These are phyloP conservation scores for Diprion similis DNA, from an alignment of 1,140 invertebrate genomes.

Conservation along the genomic window DNA sequence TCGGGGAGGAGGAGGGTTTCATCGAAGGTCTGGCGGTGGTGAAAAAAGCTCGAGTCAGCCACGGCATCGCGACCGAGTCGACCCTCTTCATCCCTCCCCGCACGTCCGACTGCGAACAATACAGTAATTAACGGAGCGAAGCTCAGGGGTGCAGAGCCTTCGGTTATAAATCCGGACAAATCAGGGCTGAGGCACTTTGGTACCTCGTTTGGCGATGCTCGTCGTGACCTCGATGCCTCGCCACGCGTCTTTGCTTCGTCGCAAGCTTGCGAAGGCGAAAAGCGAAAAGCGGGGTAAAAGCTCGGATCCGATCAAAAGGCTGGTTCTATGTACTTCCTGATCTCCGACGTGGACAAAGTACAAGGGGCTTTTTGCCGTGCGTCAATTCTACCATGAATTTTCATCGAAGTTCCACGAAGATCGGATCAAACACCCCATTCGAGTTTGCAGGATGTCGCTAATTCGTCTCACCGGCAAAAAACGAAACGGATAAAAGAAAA, in stretches of 20 bases:
- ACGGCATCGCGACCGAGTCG: not conserved
- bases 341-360: too few relatives aligned
- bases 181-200: not conserved
- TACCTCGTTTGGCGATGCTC: not conserved
- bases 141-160: not conserved
- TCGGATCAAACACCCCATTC: too few relatives aligned
- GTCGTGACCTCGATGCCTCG: not conserved
- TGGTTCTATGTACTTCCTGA: too few relatives aligned
- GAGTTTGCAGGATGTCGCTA: too few relatives aligned
- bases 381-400: too few relatives aligned
- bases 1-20: too few relatives aligned
- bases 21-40: not conserved
- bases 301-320: not conserved
- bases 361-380: too few relatives aligned
- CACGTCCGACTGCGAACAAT: not conserved
- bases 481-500: too few relatives aligned
- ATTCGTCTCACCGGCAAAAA: too few relatives aligned
- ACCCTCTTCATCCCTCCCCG: not conserved
- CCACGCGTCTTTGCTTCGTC: not conserved
- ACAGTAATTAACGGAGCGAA: conserved; percentile 12
- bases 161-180: not conserved
- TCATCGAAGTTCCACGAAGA: too few relatives aligned
- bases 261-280: not conserved
- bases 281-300: not conserved
- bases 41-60: not conserved